Evolutionary conservation across 2,797 vertebrate species (phyloP).

Genomic region (Chaetodon trifasciatus): DNA sequence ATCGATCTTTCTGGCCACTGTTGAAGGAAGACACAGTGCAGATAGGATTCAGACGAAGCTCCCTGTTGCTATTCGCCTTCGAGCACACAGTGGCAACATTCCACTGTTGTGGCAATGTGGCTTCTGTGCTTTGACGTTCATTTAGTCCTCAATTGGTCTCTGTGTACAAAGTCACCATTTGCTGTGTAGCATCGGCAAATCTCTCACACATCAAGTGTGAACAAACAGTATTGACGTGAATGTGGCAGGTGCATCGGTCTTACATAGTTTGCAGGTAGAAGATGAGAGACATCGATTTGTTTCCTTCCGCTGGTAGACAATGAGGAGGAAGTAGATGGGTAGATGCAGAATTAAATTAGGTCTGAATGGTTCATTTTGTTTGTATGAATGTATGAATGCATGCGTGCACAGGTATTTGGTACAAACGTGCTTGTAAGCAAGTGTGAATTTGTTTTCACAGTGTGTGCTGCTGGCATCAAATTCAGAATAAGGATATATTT

Average conservation of each 20-base stretch:
- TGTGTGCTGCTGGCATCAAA: no score
- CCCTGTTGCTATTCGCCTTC: conserved; percentile 24
- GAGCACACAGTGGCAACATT: conserved; percentile 39
- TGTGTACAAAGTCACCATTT: conserved; percentile 20
- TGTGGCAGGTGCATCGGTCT: conserved; percentile 36
- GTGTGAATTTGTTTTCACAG: no score
- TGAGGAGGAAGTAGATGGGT: conserved; percentile 7
- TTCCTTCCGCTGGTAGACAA: conserved; percentile 27
- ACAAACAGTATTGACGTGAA: conserved; percentile 51
- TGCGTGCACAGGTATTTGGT: background rate
- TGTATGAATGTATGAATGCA: background rate
- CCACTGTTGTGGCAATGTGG: conserved; percentile 25
- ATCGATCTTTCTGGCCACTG: conserved; percentile 56
- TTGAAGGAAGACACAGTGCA: conserved; percentile 18
- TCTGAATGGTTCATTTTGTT: background rate
- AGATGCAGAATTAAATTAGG: background rate
- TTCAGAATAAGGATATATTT: no score
- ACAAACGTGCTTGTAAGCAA: background rate
- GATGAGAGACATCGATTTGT: conserved; percentile 37
- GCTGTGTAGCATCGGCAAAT: background rate
- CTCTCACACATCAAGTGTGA: conserved; percentile 41
- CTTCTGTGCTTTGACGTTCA: conserved; percentile 41
- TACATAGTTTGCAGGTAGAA: conserved; percentile 9
- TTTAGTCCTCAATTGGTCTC: conserved; percentile 40
- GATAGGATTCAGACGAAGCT: conserved; percentile 49